Conservation (phyloP, 2,888 invertebrate genomes). For the Plebejus anna region DNA sequence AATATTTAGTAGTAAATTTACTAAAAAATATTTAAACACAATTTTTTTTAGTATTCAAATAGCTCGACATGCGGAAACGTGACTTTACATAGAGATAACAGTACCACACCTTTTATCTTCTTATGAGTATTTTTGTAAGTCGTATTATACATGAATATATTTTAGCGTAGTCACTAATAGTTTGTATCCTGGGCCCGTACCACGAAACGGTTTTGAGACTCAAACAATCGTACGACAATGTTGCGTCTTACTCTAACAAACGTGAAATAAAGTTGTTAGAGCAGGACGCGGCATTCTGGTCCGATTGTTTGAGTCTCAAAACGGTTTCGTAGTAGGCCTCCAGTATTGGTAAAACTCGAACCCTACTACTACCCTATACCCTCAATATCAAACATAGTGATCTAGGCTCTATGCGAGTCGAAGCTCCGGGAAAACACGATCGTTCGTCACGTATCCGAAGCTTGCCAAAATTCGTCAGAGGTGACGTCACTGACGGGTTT, state of each 20-base stretch:
- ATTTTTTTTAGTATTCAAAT: too few relatives aligned
- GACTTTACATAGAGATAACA: neutral
- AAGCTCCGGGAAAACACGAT: neutral
- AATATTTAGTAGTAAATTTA: too few relatives aligned
- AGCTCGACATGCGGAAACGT: neutral
- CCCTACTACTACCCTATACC: too few relatives aligned
- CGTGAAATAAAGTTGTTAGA: too few relatives aligned
- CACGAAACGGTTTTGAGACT: too few relatives aligned
- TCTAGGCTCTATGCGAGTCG: neutral
- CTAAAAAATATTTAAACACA: too few relatives aligned
- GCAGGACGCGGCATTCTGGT: too few relatives aligned
- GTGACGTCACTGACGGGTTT: neutral
- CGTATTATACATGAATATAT: neutral
- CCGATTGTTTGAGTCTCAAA: too few relatives aligned
- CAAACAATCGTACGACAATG: too few relatives aligned
- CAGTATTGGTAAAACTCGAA: neutral
- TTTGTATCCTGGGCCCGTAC: neutral
- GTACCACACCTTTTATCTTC: neutral
- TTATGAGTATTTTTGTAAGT: neutral
- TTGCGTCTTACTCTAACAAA: too few relatives aligned
- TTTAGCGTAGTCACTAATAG: too few relatives aligned
- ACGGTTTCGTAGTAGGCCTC: too few relatives aligned
- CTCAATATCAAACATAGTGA: neutral
- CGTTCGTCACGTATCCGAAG: neutral
- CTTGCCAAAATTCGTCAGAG: neutral